Percentiles rank a stretch among this genome's conserved stretches.
phyloP scores from a whole-genome alignment of 2,113 vertebrate genomes.

The Dendrocopos noguchii region DNA sequence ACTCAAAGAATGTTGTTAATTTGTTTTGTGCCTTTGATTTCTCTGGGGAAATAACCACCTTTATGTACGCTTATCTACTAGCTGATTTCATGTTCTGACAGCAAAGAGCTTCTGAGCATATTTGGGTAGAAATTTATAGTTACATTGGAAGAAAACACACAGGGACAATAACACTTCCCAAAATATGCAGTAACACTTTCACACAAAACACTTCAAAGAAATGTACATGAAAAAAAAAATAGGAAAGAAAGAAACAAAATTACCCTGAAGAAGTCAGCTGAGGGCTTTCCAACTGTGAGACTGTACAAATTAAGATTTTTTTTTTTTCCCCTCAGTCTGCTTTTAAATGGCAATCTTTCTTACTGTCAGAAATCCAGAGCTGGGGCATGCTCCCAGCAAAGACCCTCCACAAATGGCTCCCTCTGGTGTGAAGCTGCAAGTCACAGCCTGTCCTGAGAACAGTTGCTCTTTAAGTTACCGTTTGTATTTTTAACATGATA shows the following conservation, averaged over 20 bases:
- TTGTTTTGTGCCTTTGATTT: conserved; percentile 58
- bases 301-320: background rate
- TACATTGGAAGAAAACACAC: conserved; percentile 40
- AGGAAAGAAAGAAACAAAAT: background rate
- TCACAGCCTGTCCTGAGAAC: background rate
- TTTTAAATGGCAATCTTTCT: conserved; percentile 37
- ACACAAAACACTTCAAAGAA: conserved; percentile 67
- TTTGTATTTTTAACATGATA: background rate
- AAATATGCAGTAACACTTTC: conserved; percentile 40
- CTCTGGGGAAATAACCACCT: conserved; percentile 47
- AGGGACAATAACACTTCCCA: conserved; percentile 47
- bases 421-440: conserved; percentile 1
- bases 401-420: conserved; percentile 10
- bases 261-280: conserved; percentile 36
- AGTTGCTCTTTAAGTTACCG: background rate
- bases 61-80: conserved; percentile 53
- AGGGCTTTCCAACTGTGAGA: conserved; percentile 31
- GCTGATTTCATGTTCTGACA: conserved; percentile 57
- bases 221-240: background rate
- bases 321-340: background rate
- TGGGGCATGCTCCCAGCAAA: background rate
- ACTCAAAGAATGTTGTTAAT: conserved; percentile 57
- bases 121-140: conserved; percentile 55
- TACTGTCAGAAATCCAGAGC: background rate
- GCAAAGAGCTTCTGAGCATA: conserved; percentile 38